Evolutionary conservation across 2,888 invertebrate genomes (phyloP).

Genomic region (Melinaea menophilus): DNA sequence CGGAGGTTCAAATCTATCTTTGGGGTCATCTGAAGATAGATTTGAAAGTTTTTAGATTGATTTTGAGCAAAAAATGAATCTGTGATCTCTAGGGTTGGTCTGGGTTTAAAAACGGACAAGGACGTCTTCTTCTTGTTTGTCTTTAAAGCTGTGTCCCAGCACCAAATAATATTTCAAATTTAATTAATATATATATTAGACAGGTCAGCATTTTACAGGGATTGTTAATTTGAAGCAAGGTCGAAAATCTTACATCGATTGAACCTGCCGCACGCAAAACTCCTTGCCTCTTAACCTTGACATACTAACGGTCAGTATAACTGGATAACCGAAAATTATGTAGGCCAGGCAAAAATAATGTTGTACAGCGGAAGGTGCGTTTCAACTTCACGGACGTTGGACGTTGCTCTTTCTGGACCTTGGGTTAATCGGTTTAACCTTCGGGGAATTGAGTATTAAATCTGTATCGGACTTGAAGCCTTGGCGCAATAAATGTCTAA

Average conservation of each 20-base stretch:
- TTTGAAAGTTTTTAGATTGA: too few relatives aligned
- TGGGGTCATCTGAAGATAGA: too few relatives aligned
- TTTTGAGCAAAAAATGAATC: too few relatives aligned
- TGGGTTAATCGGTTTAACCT: constrained; percentile 19
- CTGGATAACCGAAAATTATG: constrained; percentile 56
- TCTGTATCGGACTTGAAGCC: background rate
- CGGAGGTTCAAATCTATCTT: too few relatives aligned
- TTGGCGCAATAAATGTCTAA: too few relatives aligned
- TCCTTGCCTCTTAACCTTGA: constrained; percentile 66
- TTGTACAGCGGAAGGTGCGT: constrained; percentile 49
- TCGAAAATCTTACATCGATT: constrained; percentile 74
- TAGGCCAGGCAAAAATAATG: constrained; percentile 53
- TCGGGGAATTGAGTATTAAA: constrained; percentile 5
- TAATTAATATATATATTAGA: constrained; percentile 41
- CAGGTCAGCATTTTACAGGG: constrained; percentile 63
- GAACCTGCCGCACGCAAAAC: constrained; percentile 67
- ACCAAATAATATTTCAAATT: background rate
- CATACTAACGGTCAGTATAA: constrained; percentile 65
- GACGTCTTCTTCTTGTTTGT: too few relatives aligned
- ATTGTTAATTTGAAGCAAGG: constrained; percentile 63
- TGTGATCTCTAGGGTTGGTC: too few relatives aligned
- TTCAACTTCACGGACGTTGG: constrained; percentile 32
- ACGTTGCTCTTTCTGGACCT: constrained; percentile 31
- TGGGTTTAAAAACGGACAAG: too few relatives aligned
- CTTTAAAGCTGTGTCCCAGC: background rate